These are phyloP conservation scores for Holothuria scabra DNA, from an alignment of 53 echinoderm and acorn worm genomes.

Conservation along the genomic window DNA sequence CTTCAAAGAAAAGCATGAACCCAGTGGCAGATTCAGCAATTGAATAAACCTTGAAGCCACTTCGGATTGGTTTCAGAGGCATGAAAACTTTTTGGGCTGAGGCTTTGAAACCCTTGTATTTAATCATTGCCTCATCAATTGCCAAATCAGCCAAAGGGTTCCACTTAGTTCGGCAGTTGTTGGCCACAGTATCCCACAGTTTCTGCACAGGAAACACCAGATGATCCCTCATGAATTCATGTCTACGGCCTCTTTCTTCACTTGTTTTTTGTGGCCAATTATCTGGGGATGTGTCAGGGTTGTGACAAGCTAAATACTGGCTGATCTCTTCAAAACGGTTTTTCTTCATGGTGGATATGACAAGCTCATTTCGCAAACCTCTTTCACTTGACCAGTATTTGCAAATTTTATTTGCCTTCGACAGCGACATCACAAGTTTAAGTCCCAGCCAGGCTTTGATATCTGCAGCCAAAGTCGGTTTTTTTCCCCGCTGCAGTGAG, in stretches of 20 bases:
- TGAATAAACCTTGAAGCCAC: background rate
- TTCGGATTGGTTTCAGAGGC: constrained; percentile 8
- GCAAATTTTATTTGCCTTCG: too few species aligned
- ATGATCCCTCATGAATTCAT: background rate
- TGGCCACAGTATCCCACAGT: constrained; percentile 37
- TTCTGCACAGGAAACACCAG: constrained; percentile 15
- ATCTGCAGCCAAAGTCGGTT: too few species aligned
- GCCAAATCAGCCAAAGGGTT: constrained; percentile 36
- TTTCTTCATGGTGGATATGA: too few species aligned
- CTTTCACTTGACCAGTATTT: too few species aligned
- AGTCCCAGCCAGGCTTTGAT: too few species aligned
- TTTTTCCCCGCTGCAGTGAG: background rate
- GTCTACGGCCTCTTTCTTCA: background rate
- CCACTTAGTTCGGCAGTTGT: constrained; percentile 10
- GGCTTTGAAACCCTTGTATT: constrained; percentile 53
- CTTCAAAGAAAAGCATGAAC: background rate
- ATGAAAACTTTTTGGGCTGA: background rate
- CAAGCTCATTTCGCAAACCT: too few species aligned
- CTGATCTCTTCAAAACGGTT: too few species aligned
- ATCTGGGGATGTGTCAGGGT: background rate
- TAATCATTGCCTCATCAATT: constrained; percentile 60
- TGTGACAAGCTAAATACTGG: background rate
- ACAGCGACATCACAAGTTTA: too few species aligned
- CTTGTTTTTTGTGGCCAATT: background rate
- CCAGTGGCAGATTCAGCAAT: background rate